Conservation (phyloP, 2,888 invertebrate species). For the Lasiommata megera region DNA sequence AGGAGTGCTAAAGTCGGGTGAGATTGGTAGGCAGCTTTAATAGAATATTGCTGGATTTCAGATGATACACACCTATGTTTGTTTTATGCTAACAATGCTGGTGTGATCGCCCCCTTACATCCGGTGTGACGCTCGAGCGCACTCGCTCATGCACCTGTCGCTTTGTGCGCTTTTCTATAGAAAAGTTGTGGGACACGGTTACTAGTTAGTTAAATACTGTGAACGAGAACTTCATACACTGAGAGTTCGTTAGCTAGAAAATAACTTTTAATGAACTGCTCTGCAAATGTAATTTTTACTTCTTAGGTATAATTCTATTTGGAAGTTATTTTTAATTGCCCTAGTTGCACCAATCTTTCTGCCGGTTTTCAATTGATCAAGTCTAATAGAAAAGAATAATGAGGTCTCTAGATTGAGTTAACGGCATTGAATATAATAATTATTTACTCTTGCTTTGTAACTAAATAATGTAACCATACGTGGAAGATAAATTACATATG, state of each 20-base stretch:
- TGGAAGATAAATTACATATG: too few species aligned
- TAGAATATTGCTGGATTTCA: too few species aligned
- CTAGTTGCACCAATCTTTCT: neutral
- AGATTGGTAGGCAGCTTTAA: too few species aligned
- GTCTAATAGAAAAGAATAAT: too few species aligned
- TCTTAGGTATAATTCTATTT: neutral
- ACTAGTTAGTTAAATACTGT: conserved; percentile 13
- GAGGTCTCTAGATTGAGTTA: too few species aligned
- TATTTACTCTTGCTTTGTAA: too few species aligned
- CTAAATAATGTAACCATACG: too few species aligned
- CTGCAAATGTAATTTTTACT: neutral
- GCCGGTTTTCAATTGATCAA: too few species aligned
- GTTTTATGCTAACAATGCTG: conserved; percentile 19
- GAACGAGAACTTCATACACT: conserved; percentile 17
- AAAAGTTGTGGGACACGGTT: conserved; percentile 27
- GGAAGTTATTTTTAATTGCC: neutral
- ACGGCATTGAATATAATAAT: too few species aligned
- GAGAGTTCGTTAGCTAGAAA: neutral
- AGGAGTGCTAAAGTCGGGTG: too few species aligned
- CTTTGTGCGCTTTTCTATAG: conserved; percentile 37
- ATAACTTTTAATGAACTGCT: conserved; percentile 10
- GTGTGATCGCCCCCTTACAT: conserved; percentile 40
- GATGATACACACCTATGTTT: neutral
- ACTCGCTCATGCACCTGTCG: conserved; percentile 68
- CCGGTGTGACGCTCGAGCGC: conserved; percentile 53